phyloP scores from a whole-genome alignment of 2,888 invertebrate species.

The Tachina fera region DNA sequence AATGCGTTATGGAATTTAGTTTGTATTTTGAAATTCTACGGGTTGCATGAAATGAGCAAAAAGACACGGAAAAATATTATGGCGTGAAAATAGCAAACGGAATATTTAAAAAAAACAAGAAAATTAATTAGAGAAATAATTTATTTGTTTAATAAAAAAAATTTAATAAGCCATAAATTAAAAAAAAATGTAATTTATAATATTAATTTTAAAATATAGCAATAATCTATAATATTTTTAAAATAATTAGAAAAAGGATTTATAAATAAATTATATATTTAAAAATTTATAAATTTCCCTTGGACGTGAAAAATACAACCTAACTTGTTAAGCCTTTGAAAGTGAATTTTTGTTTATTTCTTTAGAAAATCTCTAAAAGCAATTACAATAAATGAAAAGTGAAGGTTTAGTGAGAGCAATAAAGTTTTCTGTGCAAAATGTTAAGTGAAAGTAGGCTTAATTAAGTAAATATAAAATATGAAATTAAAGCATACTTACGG shows the following conservation, averaged over 20 bases:
- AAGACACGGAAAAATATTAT: constrained; percentile 29
- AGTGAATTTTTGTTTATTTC: constrained; percentile 20
- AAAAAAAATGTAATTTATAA: neutral
- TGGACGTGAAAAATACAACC: neutral
- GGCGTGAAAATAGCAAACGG: constrained; percentile 34
- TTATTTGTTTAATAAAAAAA: neutral
- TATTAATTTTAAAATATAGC: neutral
- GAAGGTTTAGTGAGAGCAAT: constrained; percentile 22
- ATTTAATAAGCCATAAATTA: neutral
- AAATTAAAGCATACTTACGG: constrained; percentile 48
- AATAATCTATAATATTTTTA: no score
- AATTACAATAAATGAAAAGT: constrained; percentile 29
- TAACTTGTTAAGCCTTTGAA: constrained; percentile 10
- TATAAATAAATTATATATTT: no score
- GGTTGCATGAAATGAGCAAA: constrained; percentile 76
- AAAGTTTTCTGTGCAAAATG: constrained; percentile 11
- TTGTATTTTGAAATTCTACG: constrained; percentile 81
- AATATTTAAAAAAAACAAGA: constrained; percentile 1
- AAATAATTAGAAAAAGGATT: no score
- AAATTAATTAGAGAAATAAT: constrained; percentile 3
- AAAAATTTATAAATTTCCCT: no score
- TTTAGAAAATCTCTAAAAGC: neutral
- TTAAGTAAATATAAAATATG: constrained; percentile 45
- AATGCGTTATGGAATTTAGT: constrained; percentile 76
- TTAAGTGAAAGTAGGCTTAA: constrained; percentile 16